A percentile compares a stretch with the other conserved stretches of the same genome.
Conservation (phyloP, 2,797 vertebrate species). For the Neopelma chrysocephalum region DNA sequence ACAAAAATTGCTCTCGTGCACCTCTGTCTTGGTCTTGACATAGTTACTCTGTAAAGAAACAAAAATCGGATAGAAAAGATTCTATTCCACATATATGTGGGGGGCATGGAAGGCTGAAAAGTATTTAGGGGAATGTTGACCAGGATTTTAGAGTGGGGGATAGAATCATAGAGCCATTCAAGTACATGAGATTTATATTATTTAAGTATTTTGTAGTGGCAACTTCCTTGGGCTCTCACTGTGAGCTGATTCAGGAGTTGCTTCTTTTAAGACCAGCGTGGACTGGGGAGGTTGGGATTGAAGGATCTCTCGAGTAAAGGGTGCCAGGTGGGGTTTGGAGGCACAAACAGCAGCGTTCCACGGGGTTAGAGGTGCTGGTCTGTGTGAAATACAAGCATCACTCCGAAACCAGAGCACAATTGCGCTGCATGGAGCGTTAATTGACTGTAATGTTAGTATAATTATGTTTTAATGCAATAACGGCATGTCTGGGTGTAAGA, state of each 20-base stretch:
- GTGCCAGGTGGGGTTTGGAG: background rate
- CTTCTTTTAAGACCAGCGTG: background rate
- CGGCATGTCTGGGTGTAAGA: background rate
- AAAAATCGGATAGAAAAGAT: background rate
- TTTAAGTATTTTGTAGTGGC: background rate
- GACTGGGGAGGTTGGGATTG: background rate
- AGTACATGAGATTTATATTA: background rate
- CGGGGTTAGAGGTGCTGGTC: background rate
- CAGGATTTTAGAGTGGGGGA: too few relatives aligned
- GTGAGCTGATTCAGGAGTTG: background rate
- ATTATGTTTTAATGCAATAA: background rate
- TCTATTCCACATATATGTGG: background rate
- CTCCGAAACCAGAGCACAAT: background rate
- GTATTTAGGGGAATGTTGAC: background rate
- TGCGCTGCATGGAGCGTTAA: background rate
- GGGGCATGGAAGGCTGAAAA: background rate
- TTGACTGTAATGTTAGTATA: background rate
- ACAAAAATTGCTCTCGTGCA: accelerated
- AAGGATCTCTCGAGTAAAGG: background rate
- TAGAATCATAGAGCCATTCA: background rate
- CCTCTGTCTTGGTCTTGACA: background rate
- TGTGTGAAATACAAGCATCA: background rate
- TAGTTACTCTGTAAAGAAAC: background rate
- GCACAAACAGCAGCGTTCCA: background rate
- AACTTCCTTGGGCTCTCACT: background rate